phyloP scores from a whole-genome alignment of 1,140 invertebrate genomes.

The Berghia stephanieae region DNA sequence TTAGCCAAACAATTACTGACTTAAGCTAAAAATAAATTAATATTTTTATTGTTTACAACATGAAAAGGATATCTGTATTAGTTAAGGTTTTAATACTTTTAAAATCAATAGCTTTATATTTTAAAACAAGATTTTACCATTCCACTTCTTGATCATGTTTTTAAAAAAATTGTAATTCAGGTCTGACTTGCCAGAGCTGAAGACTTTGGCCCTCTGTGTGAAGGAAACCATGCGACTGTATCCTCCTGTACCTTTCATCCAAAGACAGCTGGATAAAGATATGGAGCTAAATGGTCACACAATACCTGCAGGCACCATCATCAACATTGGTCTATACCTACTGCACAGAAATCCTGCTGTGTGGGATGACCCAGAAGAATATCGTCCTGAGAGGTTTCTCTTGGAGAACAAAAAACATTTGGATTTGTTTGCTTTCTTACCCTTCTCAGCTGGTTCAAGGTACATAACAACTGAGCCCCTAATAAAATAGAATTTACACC shows the following conservation, averaged over 20 bases:
- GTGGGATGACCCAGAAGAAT: slow-evolving; percentile 45
- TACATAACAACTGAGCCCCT: too few species aligned
- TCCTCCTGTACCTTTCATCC: slow-evolving; percentile 74
- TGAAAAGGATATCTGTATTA: not conserved
- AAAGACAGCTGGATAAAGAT: slow-evolving; percentile 73
- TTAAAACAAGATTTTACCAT: not conserved
- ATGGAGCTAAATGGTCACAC: slow-evolving; percentile 53
- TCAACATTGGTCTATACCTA: slow-evolving; percentile 35
- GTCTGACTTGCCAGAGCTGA: slow-evolving; percentile 51
- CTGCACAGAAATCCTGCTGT: slow-evolving; percentile 47
- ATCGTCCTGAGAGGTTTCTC: slow-evolving; percentile 43
- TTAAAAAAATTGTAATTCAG: slow-evolving; percentile 15
- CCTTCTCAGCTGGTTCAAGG: slow-evolving; percentile 53
- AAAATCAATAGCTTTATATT: not conserved
- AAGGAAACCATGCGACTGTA: slow-evolving; percentile 65
- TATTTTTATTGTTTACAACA: not conserved
- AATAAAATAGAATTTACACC: too few species aligned
- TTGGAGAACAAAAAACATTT: slow-evolving; percentile 21
- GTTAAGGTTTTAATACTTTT: not conserved
- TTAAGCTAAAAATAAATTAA: not conserved
- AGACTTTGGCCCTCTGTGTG: slow-evolving; percentile 63
- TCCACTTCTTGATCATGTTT: too few species aligned
- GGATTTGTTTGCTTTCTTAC: slow-evolving; percentile 49
- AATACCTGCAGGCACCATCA: slow-evolving; percentile 41
- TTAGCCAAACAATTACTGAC: not conserved